Evolutionary conservation across 2,113 vertebrate genomes (phyloP).

Genomic region (Gulo gulo): DNA sequence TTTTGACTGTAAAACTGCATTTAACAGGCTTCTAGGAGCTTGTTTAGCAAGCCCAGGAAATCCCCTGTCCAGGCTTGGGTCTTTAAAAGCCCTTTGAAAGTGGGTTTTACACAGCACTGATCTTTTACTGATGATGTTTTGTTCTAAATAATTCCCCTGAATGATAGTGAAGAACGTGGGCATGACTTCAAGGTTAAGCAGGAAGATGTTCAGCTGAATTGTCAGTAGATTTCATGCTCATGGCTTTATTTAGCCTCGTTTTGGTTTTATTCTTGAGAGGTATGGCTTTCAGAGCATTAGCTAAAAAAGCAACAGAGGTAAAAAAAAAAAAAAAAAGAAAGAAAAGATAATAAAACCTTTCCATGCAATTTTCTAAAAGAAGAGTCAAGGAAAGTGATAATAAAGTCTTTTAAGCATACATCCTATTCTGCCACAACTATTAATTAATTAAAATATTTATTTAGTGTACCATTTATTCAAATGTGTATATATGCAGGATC

Average conservation of each 20-base stretch:
- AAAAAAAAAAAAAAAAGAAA: not conserved
- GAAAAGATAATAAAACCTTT: conserved; percentile 11
- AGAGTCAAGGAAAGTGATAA: conserved; percentile 21
- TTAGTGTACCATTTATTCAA: not conserved
- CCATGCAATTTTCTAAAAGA: conserved; percentile 24
- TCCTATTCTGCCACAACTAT: not conserved
- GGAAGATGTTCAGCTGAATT: not conserved
- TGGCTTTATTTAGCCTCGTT: conserved; percentile 12
- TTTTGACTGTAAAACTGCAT: conserved; percentile 37
- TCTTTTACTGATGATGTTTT: conserved; percentile 42
- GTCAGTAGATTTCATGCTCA: conserved; percentile 22
- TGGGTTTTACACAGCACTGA: conserved; percentile 34
- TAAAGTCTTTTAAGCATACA: conserved; percentile 4
- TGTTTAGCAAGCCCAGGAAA: conserved; percentile 35
- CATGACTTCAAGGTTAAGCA: conserved; percentile 20
- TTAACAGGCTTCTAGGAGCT: conserved; percentile 37
- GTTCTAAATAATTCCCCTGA: conserved; percentile 34
- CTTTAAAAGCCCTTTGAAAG: conserved; percentile 49
- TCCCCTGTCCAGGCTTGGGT: not conserved
- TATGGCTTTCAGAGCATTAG: conserved; percentile 37
- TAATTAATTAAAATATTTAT: not conserved
- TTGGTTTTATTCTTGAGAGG: conserved; percentile 37
- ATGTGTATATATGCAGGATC: not conserved
- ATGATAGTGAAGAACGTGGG: not conserved
- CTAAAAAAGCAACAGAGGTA: conserved; percentile 1